Conservation (phyloP, 2,888 invertebrate species). For the Eristalis tenax region DNA sequence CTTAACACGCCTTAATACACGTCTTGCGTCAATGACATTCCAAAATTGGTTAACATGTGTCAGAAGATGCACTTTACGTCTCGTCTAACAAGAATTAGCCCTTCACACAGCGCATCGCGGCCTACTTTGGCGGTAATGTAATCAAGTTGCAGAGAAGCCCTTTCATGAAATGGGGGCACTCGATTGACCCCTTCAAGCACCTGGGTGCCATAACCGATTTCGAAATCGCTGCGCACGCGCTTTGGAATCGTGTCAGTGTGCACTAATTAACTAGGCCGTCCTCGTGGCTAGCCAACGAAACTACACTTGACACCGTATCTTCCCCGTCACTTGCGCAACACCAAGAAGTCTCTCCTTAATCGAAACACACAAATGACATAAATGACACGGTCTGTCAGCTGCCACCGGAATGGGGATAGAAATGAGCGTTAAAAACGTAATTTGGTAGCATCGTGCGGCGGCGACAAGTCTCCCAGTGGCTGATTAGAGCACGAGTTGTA, state of each 20-base stretch:
- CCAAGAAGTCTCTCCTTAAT: not conserved
- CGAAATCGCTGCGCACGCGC: not conserved
- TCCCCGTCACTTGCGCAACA: not conserved
- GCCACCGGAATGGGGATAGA: not conserved
- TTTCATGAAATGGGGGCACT: not conserved
- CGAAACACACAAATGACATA: not conserved
- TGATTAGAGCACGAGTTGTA: conserved; percentile 1
- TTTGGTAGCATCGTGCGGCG: not conserved
- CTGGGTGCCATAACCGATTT: not conserved
- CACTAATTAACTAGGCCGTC: not conserved
- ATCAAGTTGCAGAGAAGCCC: not conserved
- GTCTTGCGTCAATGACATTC: not conserved
- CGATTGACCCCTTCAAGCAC: not conserved
- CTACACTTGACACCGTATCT: not conserved
- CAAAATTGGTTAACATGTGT: not conserved
- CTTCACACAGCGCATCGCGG: too few relatives aligned
- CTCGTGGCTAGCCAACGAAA: not conserved
- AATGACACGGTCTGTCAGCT: not conserved
- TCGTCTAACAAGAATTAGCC: not conserved
- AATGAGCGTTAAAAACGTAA: not conserved
- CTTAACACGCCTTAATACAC: not conserved
- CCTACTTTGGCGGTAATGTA: not conserved
- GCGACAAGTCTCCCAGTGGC: not conserved
- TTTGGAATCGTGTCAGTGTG: not conserved
- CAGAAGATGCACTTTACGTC: not conserved